These are phyloP conservation scores for Disparrhopalites patrizii DNA, from an alignment of 2,888 invertebrate genomes.

Conservation along the genomic window DNA sequence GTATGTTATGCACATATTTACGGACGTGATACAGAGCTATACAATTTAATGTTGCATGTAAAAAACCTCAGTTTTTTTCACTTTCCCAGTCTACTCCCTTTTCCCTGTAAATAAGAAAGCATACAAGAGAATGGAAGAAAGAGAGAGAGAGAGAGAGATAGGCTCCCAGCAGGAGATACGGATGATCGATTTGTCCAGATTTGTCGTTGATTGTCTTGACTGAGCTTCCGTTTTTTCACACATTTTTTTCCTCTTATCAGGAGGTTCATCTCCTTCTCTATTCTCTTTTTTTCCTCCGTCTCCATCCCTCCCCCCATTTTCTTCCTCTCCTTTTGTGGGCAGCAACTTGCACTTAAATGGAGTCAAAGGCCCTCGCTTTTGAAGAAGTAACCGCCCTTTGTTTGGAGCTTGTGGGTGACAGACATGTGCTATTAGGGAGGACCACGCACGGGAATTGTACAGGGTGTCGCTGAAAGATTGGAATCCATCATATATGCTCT, in stretches of 20 bases:
- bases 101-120: too few relatives aligned
- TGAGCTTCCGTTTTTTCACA: constrained; percentile 4
- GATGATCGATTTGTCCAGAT: constrained; percentile 44
- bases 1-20: too few relatives aligned
- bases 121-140: constrained; percentile 26
- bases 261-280: not conserved
- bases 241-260: not conserved
- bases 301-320: not conserved
- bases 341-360: too few relatives aligned
- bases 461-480: too few relatives aligned
- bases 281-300: not conserved
- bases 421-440: too few relatives aligned
- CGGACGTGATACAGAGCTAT: not conserved
- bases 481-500: too few relatives aligned
- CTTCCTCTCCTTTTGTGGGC: not conserved
- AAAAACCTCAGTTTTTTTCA: too few relatives aligned
- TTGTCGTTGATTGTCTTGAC: constrained; percentile 31
- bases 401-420: too few relatives aligned
- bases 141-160: constrained; percentile 29
- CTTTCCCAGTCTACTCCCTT: not conserved
- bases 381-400: too few relatives aligned
- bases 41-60: too few relatives aligned
- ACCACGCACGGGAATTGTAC: too few relatives aligned
- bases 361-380: too few relatives aligned
- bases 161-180: constrained; percentile 38